Conservation (phyloP, 2,888 invertebrate genomes). For the Pyralis farinalis region DNA sequence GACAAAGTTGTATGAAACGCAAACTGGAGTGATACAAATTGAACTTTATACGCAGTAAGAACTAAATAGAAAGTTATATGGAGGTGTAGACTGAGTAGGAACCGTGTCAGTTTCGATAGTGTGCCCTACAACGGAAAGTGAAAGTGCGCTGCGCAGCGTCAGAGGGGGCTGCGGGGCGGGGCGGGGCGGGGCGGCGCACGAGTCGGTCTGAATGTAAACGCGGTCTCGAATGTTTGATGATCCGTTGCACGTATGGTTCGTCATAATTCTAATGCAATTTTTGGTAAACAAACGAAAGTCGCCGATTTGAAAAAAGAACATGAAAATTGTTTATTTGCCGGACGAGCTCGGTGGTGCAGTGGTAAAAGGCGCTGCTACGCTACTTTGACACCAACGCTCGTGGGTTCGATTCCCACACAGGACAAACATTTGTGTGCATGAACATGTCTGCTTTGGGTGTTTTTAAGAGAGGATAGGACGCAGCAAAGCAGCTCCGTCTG, state of each 20-base stretch:
- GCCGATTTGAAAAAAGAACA: background rate
- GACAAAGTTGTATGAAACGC: constrained; percentile 37
- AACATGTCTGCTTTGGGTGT: no score
- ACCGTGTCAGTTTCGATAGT: constrained; percentile 35
- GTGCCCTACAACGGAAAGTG: constrained; percentile 79
- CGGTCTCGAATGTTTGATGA: constrained; percentile 70
- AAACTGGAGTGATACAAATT: constrained; percentile 15
- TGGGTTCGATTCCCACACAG: no score
- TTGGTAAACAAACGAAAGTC: constrained; percentile 33
- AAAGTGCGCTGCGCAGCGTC: constrained; percentile 55
- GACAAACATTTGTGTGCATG: no score
- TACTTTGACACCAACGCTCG: no score
- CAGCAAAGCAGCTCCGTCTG: no score
- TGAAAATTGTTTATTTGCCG: no score
- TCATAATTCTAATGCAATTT: constrained; percentile 25
- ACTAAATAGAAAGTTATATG: constrained; percentile 25
- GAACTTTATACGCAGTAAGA: fast-evolving
- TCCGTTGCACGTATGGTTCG: constrained; percentile 43
- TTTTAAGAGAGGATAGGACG: no score
- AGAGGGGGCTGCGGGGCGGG: constrained; percentile 34
- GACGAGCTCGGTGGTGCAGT: no score
- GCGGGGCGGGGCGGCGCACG: constrained; percentile 47
- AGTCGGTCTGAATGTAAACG: constrained; percentile 58
- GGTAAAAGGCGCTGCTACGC: no score
- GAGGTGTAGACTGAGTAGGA: constrained; percentile 5